Base-by-base conservation (phyloP, 2,113 vertebrate species). In the Sakesphorus luctuosus region DNA sequence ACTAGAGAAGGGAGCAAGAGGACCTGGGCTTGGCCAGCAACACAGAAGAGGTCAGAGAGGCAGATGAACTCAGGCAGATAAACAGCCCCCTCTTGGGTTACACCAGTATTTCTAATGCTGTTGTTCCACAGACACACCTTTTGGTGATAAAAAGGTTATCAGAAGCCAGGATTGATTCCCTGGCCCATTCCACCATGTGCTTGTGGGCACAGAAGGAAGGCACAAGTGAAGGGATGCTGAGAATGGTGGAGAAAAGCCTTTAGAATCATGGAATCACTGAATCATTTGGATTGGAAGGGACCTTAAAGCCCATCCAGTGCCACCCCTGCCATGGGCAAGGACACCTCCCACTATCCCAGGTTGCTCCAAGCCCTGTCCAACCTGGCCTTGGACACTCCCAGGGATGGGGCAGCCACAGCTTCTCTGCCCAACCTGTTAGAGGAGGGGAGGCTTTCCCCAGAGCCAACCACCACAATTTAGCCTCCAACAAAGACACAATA, bases 101-200 rank as follows among this genome's bases (percentile, higher is more conserved):
- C 28, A 75, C 20, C 38, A 33, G 26, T 7, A 19, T 76, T 81
- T 72, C 69, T 29, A 38, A 53, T 2, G 53, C 35, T 86, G 33
- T 2, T 56, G 33, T 65, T 58, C 36, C 40, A 55, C 76, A 67
- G 25, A 28, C 66, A 55, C 0, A 2, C 3, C 26, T 50, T 80
- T 10, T 40, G 50, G 28, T 43, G 38, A 63, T 25, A 15, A 8
- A 49, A 78, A 53, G 2, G 9, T 36, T 55, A 25, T 44, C 19
- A 71, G n/a, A 76, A 86, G 18, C 13, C 63, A 66, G 10, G 28
- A 58, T 35, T 4, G 1, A 19, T 19, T 24, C 28, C 33, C 36
- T n/a, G 31, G 5, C 24, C 20, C 11, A 1, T 62, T 49, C 33
- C 50, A 77, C 9, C 49, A 24, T 0, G 0, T 29, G 36, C 10